Evolutionary conservation across 92 coral and sea anemone species (phyloP), one percentile per base, ranked within the genome.

Genomic region (Actinostola sp.): DNA sequence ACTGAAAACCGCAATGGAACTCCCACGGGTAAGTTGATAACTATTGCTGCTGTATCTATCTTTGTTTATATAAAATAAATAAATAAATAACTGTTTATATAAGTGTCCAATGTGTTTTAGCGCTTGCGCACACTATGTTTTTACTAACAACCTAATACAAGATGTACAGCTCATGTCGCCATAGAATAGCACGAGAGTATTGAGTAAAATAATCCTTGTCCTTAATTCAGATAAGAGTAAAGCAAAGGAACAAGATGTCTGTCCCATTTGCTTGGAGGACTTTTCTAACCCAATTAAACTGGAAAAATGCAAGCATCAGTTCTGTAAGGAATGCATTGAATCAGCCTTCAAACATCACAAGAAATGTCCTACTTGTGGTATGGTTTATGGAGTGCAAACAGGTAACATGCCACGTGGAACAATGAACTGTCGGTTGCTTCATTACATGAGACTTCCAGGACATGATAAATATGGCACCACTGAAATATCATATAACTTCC

Each of bases 401-500:
- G 97, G 93, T 30, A 84, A 88, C 73, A 92, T 84, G 70, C 97
- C 93, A 14, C 61, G 6, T 6, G 97, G 97, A 20, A 34, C 26
- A 16, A 92, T 92, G 93, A 30, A 15, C 3, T 13, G 8, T 17
- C 19, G 20, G 6, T 42, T 7, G 5, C 44, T 8, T 9, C 48
- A 2, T 25, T 39, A 41, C 20, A 0, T 7, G 2, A 26, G 75
- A 43, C 72, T 88, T 25, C 91, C 91, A 13, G 88, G 92, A 2
- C 58, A 82, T 34, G 63, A 62, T 26, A 58, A 66, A 46, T 64
- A 25, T 65, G 85, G 85, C 3, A 24, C 72, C n/a, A 87, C 77
- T 24, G 25, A 17, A 21, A 86, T 86, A 15, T 15, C 41, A 1
- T 81, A 86, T 41, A 0, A 8, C 13, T 70, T 86, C 42, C 62